Conservation (phyloP, 2,888 invertebrate species). For the Cristatella mucedo region DNA sequence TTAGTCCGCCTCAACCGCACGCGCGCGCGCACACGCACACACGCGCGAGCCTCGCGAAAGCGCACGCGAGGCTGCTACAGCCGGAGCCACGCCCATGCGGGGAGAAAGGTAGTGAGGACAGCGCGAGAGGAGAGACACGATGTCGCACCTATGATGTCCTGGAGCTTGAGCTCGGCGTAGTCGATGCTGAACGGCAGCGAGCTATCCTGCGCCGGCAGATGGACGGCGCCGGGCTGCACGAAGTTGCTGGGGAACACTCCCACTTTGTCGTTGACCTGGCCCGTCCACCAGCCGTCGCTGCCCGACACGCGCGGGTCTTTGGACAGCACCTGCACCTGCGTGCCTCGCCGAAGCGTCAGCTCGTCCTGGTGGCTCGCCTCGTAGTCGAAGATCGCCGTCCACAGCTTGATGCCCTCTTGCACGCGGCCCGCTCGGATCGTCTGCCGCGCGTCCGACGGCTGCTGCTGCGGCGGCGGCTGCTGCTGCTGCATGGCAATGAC, state of each 20-base stretch:
- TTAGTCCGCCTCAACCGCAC: too few species aligned
- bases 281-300: constrained; percentile 97
- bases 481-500: too few species aligned
- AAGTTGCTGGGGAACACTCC: constrained; percentile 84
- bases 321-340: constrained; percentile 74
- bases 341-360: constrained; percentile 66
- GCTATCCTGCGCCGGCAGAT: too few species aligned
- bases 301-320: constrained; percentile 86
- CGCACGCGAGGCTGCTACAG: too few species aligned
- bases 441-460: constrained; percentile 1
- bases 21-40: too few species aligned
- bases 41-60: too few species aligned
- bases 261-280: constrained; percentile 57
- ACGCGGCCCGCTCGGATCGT: constrained; percentile 4
- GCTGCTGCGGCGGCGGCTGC: too few species aligned
- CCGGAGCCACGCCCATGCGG: too few species aligned
- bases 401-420: constrained; percentile 25
- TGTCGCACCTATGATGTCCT: constrained; percentile 68
- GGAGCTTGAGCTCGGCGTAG: constrained; percentile 65
- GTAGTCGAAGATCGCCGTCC: constrained; percentile 82
- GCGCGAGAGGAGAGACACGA: too few species aligned
- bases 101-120: too few species aligned
- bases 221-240: too few species aligned
- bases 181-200: constrained; percentile 73
- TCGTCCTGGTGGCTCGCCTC: constrained; percentile 84